Conservation (phyloP, 2,888 invertebrate genomes). For the Amphimallon solstitiale region DNA sequence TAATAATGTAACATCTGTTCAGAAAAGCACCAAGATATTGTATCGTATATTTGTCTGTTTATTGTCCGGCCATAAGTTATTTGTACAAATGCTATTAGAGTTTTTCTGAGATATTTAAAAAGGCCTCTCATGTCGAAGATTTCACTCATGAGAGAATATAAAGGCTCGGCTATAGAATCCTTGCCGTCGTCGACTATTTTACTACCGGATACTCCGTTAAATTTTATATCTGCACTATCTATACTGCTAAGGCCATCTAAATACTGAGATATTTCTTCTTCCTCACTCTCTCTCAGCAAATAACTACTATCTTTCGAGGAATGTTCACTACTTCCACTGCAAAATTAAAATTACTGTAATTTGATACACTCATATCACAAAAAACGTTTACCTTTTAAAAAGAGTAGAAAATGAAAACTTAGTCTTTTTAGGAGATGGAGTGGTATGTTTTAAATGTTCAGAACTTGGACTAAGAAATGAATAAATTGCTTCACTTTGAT, state of each 20-base stretch:
- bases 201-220: slow-evolving; percentile 57
- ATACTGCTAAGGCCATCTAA: slow-evolving; percentile 72
- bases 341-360: background rate
- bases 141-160: slow-evolving; percentile 88
- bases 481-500: slow-evolving; percentile 90
- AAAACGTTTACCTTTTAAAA: slow-evolving; percentile 76
- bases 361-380: background rate
- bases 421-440: slow-evolving; percentile 83
- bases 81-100: slow-evolving; percentile 90
- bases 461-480: slow-evolving; percentile 93
- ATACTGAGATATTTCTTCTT: slow-evolving; percentile 84
- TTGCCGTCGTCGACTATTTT: slow-evolving; percentile 71
- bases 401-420: slow-evolving; percentile 88
- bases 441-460: slow-evolving; percentile 83
- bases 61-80: slow-evolving; percentile 89
- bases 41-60: slow-evolving; percentile 89
- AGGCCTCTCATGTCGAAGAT: slow-evolving; percentile 91
- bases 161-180: slow-evolving; percentile 89
- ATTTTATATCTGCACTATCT: slow-evolving; percentile 61
- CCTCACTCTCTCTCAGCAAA: slow-evolving; percentile 73
- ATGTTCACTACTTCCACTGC: slow-evolving; percentile 43
- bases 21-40: slow-evolving; percentile 86
- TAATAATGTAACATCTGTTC: slow-evolving; percentile 93
- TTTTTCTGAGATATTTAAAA: slow-evolving; percentile 87
- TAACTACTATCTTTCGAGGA: slow-evolving; percentile 45